phyloP scores from a whole-genome alignment of 2,797 vertebrate genomes.

The Oophaga sylvatica region DNA sequence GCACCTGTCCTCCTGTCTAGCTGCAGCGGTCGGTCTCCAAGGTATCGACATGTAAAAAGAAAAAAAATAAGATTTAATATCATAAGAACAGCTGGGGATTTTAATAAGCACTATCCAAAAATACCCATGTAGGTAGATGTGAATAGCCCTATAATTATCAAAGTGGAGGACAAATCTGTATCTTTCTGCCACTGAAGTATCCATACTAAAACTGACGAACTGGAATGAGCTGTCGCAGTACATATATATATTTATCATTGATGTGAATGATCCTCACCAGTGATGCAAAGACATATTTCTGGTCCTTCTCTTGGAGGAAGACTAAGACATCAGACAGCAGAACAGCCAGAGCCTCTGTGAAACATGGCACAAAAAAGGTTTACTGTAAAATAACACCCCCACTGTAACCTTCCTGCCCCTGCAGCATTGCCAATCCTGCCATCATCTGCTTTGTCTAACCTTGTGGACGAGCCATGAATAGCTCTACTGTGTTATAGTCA shows the following conservation, averaged over 20 bases:
- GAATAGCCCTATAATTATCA: too few species aligned
- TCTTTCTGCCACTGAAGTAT: neutral
- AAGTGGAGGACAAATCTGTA: neutral
- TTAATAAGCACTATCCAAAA: too few species aligned
- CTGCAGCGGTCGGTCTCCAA: too few species aligned
- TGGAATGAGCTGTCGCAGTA: neutral
- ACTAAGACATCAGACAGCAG: conserved; percentile 90
- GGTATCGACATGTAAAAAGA: too few species aligned
- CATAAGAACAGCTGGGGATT: too few species aligned
- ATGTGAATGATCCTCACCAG: conserved; percentile 80
- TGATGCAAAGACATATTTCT: conserved; percentile 93
- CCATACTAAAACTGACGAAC: neutral
- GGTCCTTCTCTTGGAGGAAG: conserved; percentile 98
- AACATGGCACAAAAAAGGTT: neutral
- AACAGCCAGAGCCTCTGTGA: conserved; percentile 90
- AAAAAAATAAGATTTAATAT: too few species aligned
- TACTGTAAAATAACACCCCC: neutral
- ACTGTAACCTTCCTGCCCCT: neutral
- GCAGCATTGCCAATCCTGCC: neutral
- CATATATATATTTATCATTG: neutral
- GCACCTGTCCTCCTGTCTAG: too few species aligned
- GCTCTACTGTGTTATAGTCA: neutral
- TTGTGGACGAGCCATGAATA: neutral
- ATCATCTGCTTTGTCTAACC: neutral
- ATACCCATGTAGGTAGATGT: too few species aligned